Base-by-base conservation (phyloP, 35 echinoderm and acorn worm species). In the Strongylocentrotus purpuratus region DNA sequence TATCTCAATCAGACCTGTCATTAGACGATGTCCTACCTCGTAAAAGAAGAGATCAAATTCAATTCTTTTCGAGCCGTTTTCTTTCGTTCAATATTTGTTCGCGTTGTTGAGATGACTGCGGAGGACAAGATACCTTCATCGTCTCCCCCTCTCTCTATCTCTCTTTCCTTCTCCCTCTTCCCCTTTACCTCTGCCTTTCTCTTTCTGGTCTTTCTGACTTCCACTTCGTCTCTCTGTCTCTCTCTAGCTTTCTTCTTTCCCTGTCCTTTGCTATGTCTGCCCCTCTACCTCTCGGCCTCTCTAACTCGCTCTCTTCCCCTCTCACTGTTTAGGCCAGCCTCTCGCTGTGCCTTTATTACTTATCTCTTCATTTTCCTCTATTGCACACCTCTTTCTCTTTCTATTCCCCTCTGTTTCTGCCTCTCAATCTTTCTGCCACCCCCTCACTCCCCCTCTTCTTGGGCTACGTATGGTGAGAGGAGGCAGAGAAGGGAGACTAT, bases 11-110 rank as follows among this genome's bases (percentile, higher is more conserved):
- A 89, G 87, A 46, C 33, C 87, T 89, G 33, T 89, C 87, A 89
- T 89, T 89, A 89, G 87, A 33, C 14, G 87, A 89, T 46, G 87
- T 89, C 87, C 31, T 45, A 18, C 4, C 87, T 89, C 33, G 87
- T 89, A 89, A 89, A 89, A 89, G 33, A 46, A 33, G 87, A 46
- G 87, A 89, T 89, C 87, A 89, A 89, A 89, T 89, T 89, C 87
- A 89, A 89, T 89, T 89, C 87, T 33, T 45, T 45, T 89, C 87
- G 87, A 89, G n/a, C 87, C 32, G 87, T 89, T 89, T 89, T 89
- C 45, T 46, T 46, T 89, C 87, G 87, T 89, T 89, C 87, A 89
- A 89, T 89, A 89, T 89, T 89, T 89, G 87, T 46, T 89, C 87
- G 87, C 87, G 87, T 45, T 45, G 87, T 89, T 46, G 87, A 89